A percentile compares a stretch with the other conserved stretches of the same genome.
Conservation (phyloP, 2,888 invertebrate species). For the Cyrtodaria siliqua region DNA sequence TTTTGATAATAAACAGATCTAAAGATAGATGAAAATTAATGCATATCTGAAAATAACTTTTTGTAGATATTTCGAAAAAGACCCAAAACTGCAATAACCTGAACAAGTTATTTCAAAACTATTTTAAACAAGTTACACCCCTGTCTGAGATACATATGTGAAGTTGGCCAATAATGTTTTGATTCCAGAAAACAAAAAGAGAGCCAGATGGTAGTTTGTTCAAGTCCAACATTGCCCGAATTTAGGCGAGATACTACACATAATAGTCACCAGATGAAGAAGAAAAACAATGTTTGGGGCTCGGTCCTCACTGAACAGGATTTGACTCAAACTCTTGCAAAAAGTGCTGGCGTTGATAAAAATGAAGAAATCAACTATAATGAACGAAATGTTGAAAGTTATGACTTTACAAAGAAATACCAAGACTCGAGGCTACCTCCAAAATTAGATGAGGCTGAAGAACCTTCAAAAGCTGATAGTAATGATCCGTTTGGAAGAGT, state of each 20-base stretch:
- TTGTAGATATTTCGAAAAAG: too few species aligned
- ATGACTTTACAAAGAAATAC: slow-evolving; percentile 72
- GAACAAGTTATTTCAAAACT: too few species aligned
- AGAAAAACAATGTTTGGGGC: slow-evolving; percentile 93
- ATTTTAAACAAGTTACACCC: too few species aligned
- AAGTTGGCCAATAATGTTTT: too few species aligned
- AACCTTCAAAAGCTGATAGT: slow-evolving; percentile 16
- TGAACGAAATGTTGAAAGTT: slow-evolving; percentile 76
- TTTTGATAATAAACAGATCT: too few species aligned
- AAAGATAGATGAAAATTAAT: too few species aligned
- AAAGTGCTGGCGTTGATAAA: slow-evolving; percentile 90
- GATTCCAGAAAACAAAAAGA: slow-evolving; percentile 37
- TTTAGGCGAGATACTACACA: slow-evolving; percentile 29
- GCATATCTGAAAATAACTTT: too few species aligned
- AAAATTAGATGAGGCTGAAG: slow-evolving; percentile 18
- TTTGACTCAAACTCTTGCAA: slow-evolving; percentile 92
- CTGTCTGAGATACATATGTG: too few species aligned
- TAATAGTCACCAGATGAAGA: slow-evolving; percentile 31
- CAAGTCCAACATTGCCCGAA: slow-evolving; percentile 45
- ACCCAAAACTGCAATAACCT: too few species aligned
- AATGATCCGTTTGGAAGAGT: slow-evolving; percentile 65
- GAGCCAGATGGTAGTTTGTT: slow-evolving; percentile 11
- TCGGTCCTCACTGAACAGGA: slow-evolving; percentile 91
- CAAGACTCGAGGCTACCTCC: slow-evolving; percentile 61
- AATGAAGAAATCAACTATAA: slow-evolving; percentile 87